Base-by-base conservation (phyloP, 30 jellyfish, hydroid and myxozoan species). In the Nemopilema nomurai region DNA sequence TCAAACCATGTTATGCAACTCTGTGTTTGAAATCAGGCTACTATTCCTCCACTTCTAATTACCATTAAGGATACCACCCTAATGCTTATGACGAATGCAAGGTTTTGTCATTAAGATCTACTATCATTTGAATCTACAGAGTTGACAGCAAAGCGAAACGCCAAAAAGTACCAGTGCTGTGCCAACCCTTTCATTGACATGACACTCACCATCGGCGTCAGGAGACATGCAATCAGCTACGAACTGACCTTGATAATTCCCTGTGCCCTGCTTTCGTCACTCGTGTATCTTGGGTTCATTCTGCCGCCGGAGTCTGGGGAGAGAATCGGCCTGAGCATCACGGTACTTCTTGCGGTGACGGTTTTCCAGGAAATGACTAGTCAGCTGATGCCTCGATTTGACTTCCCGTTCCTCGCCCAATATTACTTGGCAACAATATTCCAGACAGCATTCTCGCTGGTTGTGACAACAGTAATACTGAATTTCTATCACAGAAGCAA, bases 241-340 rank as follows among this genome's bases (percentile, higher is more conserved):
- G 76, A 89, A 16, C 28, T 85, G 1, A 85, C 86, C 9, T 30
- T 85, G 65, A 85, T 85, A 0, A 70, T 85, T 52, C 94, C 94
- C 26, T 85, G 87, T 62, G 94, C 94, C 0, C 27, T 85, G 49
- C 62, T 85, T 32, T 85, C 94, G 33, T 85, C 94, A 16, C 77
- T 85, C 41, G 94, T 76, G n/a, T 65, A 74, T 19, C 83, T 85
- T 24, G 94, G 94, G 21, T 85, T 85, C 62, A 75, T 85, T 24
- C 74, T 85, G 51, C 94, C 94, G 1, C 94, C 94, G 1, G 94
- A 85, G 75, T 85, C 94, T 1, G 94, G 94, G n/a, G 94, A 85
- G 49, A 30, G 94, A 21, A 76, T 85, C 41, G 86, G 94, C 50
- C 77, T 85, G 7, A 85, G 90, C 28, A 85, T 85, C 0, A 85